Base-by-base conservation (phyloP, 2,888 invertebrate species). In the Slavum lentiscoides region DNA sequence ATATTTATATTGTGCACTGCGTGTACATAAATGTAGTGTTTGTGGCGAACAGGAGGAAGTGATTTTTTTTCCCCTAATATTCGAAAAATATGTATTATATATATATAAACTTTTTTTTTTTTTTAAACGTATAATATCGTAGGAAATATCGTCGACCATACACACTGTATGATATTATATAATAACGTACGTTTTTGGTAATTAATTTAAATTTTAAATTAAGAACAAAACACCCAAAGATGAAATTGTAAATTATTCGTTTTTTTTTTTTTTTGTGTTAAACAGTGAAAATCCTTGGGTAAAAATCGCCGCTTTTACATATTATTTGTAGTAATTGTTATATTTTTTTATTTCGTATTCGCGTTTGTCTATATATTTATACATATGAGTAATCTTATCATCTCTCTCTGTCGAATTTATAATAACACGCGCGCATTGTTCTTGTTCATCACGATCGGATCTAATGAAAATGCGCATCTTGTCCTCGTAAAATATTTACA, bases 401-500 rank as follows among this genome's bases (percentile, higher is more conserved):
- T 30, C 30, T 30, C 74, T 53, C 66, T 74, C 74, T 74, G 66
- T 66, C 19, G 55, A 74, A 67, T 37, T 30, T 30, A 30, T 30
- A 30, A 23, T 21, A 55, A 39, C 55, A 39, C n/a, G n/a, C n/a
- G n/a, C 9, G 39, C 66, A 74, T 74, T 74, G 74, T 74, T 74
- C 66, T 74, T 66, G 66, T 74, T 66, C 66, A 74, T 74, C 74
- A 74, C 55, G 74, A 74, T 74, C 66, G 66, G 66, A 74, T 74
- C 74, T 74, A 74, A 74, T 66, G 74, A 74, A 74, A 74, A 74
- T 74, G 74, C 74, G 39, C 19, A 74, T 74, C 68, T 76, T 76
- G 76, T 76, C 76, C 76, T 76, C 76, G 76, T 61, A 49, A 68
- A 74, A 76, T 76, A 59, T 68, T 49, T 76, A 30, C 61, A 68